A percentile compares a stretch with the other conserved stretches of the same genome.
These are phyloP conservation scores for Ladona fulva DNA, from an alignment of 1,140 invertebrate genomes.

Conservation along the genomic window DNA sequence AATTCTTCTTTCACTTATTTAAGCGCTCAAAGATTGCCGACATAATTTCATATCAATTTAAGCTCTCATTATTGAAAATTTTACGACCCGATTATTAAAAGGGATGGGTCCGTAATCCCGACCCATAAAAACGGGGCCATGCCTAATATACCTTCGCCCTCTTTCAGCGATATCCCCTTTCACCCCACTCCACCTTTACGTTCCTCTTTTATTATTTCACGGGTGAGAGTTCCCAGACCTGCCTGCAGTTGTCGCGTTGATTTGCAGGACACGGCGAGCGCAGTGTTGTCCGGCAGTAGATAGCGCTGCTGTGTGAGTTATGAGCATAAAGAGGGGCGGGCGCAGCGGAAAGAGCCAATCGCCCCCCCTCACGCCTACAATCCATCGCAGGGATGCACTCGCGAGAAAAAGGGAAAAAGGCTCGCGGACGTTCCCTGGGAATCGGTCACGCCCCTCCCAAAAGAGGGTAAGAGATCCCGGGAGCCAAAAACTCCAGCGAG, in stretches of 20 bases:
- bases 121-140: not conserved
- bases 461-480: not conserved
- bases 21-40: not conserved
- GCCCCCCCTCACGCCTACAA: not conserved
- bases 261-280: not conserved
- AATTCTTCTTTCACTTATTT: too few relatives aligned
- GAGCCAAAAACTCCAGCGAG: not conserved
- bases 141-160: not conserved
- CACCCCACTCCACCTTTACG: not conserved
- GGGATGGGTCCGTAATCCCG: not conserved
- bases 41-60: not conserved
- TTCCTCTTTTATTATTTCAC: not conserved
- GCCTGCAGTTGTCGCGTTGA: constrained; percentile 6
- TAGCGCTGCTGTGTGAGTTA: not conserved
- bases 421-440: not conserved
- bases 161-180: not conserved
- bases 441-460: too few relatives aligned
- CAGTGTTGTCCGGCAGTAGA: constrained; percentile 1
- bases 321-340: not conserved
- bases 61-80: not conserved
- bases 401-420: not conserved
- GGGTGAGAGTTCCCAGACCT: constrained; percentile 1
- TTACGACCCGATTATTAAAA: not conserved
- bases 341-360: not conserved
- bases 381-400: not conserved